Evolutionary conservation across 2,113 vertebrate genomes (phyloP).

Genomic region (Zosterops lateralis): DNA sequence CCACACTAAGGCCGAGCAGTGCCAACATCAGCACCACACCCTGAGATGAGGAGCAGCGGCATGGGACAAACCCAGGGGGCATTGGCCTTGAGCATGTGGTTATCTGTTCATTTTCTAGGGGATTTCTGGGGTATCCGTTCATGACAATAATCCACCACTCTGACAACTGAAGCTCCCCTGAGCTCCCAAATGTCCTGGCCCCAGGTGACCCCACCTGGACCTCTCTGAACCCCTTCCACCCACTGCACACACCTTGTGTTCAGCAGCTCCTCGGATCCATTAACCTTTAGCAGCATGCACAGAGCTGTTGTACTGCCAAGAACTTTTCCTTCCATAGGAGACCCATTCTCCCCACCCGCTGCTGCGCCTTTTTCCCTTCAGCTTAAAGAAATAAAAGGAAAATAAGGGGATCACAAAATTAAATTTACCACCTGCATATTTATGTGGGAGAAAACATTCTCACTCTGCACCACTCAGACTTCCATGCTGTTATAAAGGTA

Average conservation of each 20-base stretch:
- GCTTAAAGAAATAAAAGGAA: not conserved
- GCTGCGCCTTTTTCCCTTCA: not conserved
- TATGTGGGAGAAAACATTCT: not conserved
- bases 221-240: not conserved
- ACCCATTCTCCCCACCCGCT: fast-evolving
- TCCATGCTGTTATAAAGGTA: not conserved
- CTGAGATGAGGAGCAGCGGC: fast-evolving
- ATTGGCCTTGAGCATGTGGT: fast-evolving
- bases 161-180: not conserved
- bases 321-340: not conserved
- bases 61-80: fast-evolving
- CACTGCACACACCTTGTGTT: not conserved
- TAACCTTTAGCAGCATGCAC: not conserved
- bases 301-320: not conserved
- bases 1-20: fast-evolving
- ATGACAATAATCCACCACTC: not conserved
- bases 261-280: not conserved
- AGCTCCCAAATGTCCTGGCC: not conserved
- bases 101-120: not conserved
- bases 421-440: not conserved
- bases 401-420: not conserved
- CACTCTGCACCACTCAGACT: not conserved
- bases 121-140: not conserved
- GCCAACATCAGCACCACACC: fast-evolving
- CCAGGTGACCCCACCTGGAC: not conserved